phyloP scores from a whole-genome alignment of 2,113 vertebrate species.

The Spermophilus dauricus region DNA sequence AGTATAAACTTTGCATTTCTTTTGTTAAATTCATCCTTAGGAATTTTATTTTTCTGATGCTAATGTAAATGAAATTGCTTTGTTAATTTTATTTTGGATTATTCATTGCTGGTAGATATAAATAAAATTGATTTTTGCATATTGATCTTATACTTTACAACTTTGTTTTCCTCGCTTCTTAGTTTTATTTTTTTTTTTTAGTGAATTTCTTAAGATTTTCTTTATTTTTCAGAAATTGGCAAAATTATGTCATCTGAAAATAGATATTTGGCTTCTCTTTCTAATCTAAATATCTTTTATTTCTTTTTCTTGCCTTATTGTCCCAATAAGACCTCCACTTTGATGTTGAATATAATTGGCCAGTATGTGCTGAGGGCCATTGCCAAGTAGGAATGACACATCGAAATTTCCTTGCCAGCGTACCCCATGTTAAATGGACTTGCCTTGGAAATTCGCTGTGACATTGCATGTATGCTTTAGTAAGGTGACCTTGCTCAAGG shows the following conservation, averaged over 20 bases:
- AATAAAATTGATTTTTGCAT: not conserved
- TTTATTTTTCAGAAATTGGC: not conserved
- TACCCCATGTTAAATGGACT: no score
- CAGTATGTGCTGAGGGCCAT: no score
- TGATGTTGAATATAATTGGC: not conserved
- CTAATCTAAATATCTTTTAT: not conserved
- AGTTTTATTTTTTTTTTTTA: not conserved
- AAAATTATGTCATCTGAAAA: slow-evolving; percentile 22
- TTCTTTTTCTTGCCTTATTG: not conserved
- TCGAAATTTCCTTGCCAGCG: no score
- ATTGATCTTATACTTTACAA: not conserved
- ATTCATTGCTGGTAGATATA: not conserved
- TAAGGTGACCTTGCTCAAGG: no score
- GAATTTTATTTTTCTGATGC: not conserved
- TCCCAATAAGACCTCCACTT: not conserved
- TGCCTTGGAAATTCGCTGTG: no score
- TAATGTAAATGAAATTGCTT: not conserved
- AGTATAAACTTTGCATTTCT: not conserved
- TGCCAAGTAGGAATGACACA: no score
- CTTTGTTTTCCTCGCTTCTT: not conserved
- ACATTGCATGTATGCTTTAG: no score
- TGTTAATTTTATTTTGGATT: not conserved
- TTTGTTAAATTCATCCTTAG: not conserved
- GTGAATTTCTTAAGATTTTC: not conserved
- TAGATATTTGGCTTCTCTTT: not conserved